These are phyloP conservation scores for Campaea margaritaria DNA, from an alignment of 2,888 invertebrate species.

Conservation along the genomic window DNA sequence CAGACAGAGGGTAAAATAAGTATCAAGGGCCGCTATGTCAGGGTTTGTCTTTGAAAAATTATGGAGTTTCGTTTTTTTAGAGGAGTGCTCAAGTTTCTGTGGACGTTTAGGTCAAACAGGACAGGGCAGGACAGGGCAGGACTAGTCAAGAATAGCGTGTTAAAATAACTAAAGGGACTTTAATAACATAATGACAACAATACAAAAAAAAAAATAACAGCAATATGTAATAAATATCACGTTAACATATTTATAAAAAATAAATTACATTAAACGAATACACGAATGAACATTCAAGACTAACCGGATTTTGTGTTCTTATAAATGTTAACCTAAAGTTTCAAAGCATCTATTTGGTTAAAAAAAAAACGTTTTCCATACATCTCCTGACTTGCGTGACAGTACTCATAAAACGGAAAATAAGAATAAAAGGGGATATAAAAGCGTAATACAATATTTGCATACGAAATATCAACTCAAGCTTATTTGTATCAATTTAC, in stretches of 20 bases:
- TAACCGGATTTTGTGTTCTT: too few species aligned
- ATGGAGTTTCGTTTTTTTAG: neutral
- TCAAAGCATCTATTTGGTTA: too few species aligned
- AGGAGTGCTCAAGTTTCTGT: neutral
- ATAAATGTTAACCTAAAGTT: neutral
- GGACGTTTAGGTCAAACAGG: neutral
- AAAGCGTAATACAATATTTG: slow-evolving; percentile 22
- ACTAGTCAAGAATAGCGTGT: too few species aligned
- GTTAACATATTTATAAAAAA: too few species aligned
- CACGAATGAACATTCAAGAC: too few species aligned
- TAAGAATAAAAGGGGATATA: slow-evolving; percentile 6
- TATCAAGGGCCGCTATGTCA: slow-evolving; percentile 7
- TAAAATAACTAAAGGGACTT: too few species aligned
- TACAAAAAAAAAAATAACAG: too few species aligned
- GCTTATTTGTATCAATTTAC: slow-evolving; percentile 61
- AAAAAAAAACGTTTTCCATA: neutral
- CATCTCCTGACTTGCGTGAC: neutral
- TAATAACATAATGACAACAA: too few species aligned
- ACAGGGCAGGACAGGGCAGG: too few species aligned
- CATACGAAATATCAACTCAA: slow-evolving; percentile 27
- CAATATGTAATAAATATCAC: too few species aligned
- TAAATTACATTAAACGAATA: too few species aligned
- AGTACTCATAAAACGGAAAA: neutral
- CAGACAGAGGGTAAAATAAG: slow-evolving; percentile 26
- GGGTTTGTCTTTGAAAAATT: neutral